A percentile compares a stretch with the other conserved stretches of the same genome.
phyloP scores from a whole-genome alignment of 1,140 invertebrate genomes.

The Brachionus koreanus region DNA sequence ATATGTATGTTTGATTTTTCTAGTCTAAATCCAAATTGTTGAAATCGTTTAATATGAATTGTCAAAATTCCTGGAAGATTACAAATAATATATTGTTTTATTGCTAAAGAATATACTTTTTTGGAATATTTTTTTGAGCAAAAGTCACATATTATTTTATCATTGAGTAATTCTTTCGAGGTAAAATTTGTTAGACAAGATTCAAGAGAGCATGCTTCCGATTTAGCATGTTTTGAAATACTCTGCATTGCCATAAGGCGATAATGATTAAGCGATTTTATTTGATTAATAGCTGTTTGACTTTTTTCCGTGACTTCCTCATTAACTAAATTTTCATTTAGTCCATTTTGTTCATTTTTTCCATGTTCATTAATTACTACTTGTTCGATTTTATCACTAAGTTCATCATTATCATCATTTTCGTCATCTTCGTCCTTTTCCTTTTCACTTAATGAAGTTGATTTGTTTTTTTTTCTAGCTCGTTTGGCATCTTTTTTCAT shows the following conservation, averaged over 20 bases:
- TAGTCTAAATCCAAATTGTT: constrained; percentile 61
- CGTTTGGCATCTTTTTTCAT: neutral
- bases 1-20: constrained; percentile 80
- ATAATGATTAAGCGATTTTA: neutral
- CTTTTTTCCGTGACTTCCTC: neutral
- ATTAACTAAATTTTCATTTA: constrained; percentile 46
- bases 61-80: constrained; percentile 86
- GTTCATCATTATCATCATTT: constrained; percentile 53
- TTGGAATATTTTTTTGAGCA: constrained; percentile 64
- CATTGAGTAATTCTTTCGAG: constrained; percentile 77
- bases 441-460: constrained; percentile 30
- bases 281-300: neutral
- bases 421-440: constrained; percentile 49
- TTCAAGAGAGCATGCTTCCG: constrained; percentile 61
- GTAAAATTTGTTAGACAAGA: constrained; percentile 89
- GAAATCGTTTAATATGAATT: constrained; percentile 81
- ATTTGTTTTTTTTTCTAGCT: constrained; percentile 23
- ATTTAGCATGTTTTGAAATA: neutral
- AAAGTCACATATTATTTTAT: constrained; percentile 83
- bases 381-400: constrained; percentile 47
- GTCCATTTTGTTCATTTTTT: constrained; percentile 39
- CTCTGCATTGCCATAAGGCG: neutral
- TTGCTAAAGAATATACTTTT: constrained; percentile 79
- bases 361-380: constrained; percentile 44
- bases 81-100: constrained; percentile 83